Evolutionary conservation across 2,113 vertebrate genomes (phyloP).

Genomic region (Grantiella picta): DNA sequence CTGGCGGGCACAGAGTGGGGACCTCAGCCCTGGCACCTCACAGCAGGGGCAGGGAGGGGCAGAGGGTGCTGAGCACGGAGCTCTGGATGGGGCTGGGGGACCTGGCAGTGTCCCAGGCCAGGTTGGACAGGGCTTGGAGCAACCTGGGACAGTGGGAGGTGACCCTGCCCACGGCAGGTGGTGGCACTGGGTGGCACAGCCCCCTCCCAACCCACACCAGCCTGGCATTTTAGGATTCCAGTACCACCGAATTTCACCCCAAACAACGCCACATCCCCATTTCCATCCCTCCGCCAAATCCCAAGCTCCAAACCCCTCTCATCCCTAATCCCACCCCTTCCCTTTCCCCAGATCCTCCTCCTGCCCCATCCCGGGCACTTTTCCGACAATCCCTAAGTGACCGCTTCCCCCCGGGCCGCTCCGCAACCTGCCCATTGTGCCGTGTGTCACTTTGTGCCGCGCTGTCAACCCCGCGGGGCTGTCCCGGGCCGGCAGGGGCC

Average conservation of each 20-base stretch:
- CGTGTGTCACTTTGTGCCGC: constrained; percentile 64
- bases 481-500: constrained; percentile 1
- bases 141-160: rapidly evolving
- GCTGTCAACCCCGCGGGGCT: constrained; percentile 44
- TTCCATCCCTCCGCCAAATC: not conserved
- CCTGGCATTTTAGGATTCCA: no score
- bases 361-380: not conserved
- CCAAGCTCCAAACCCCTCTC: not conserved
- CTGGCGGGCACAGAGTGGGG: not conserved
- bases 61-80: not conserved
- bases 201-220: no score
- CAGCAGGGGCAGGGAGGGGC: not conserved
- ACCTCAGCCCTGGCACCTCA: not conserved
- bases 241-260: not conserved
- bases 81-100: not conserved
- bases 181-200: not conserved
- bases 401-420: not conserved
- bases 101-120: not conserved
- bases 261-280: not conserved
- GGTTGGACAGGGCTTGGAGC: not conserved
- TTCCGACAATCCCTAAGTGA: constrained; percentile 56
- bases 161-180: not conserved
- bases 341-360: not conserved
- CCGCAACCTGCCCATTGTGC: constrained; percentile 64
- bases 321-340: not conserved